Base-by-base conservation (phyloP, 2,113 vertebrate species). In the Coptodon rendalli region DNA sequence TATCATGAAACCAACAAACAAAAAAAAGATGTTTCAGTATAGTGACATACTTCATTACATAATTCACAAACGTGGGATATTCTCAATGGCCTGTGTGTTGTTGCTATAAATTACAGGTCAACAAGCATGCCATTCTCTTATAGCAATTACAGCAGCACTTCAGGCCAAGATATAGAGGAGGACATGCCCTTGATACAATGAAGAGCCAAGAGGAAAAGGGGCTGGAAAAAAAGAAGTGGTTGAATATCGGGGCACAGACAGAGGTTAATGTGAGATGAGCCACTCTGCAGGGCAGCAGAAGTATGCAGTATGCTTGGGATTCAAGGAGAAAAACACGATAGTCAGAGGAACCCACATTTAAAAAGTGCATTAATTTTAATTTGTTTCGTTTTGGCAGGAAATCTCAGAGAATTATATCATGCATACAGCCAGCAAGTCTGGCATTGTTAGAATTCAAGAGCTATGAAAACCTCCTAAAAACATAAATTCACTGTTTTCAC, bases 111-210 rank as follows among this genome's bases (percentile, higher is more conserved):
- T 95, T 90, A 86, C 86, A 59, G 79, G 59, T 81, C 85, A 71
- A 79, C 83, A 76, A 86, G 61, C 59, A 9, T 61, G 82, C 5
- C 80, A 59, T 81, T 81, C 61, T 78, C 24, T 56, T 71, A 48
- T 34, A 86, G 81, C 45, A 17, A 87, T 78, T 91, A 79, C 57
- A 82, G 71, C 83, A 83, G 84, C 87, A 86, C 94, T 92, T 83
- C 22, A 76, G 92, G 93, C 85, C 71, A 85, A 63, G 68, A 87
- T 73, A 84, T 52, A 82, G 81, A 86, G 91, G 88, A 92, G 90
- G 92, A 92, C 87, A 27, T 87, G 93, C 81, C 95, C 93, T 95
- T 96, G 93, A 93, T 92, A 78, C 86, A 93, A 87, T 87, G 83
- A 71, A 85, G 82, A 92, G 89, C 93, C 87, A 89, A 19, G 79